These are phyloP conservation scores for Pachycephus smyrnensis DNA, from an alignment of 2,888 invertebrate genomes.

Conservation along the genomic window DNA sequence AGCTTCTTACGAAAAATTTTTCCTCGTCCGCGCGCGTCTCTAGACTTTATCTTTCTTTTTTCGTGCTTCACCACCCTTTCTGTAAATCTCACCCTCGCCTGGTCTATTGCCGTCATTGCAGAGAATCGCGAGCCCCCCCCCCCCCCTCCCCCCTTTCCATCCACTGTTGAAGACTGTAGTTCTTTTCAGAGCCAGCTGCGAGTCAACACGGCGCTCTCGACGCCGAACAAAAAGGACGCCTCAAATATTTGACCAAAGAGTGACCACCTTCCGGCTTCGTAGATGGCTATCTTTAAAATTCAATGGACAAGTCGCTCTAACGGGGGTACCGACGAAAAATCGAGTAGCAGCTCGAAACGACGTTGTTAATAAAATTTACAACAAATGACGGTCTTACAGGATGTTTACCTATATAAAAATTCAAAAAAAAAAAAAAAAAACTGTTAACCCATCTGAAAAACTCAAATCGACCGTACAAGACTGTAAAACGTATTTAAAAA, in stretches of 20 bases:
- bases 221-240: constrained; percentile 29
- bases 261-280: constrained; percentile 26
- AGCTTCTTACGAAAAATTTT: background rate
- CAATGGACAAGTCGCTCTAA: constrained; percentile 24
- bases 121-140: background rate
- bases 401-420: background rate
- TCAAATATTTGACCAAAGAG: constrained; percentile 49
- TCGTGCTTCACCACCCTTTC: background rate
- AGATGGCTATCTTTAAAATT: constrained; percentile 53
- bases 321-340: background rate
- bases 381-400: background rate
- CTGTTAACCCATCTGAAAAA: no score
- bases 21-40: background rate
- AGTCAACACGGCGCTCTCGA: constrained; percentile 39
- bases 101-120: background rate
- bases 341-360: background rate
- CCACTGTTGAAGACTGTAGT: background rate
- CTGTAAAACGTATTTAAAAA: no score
- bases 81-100: background rate
- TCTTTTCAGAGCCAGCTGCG: background rate
- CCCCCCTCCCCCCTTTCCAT: background rate
- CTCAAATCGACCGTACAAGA: no score
- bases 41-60: background rate
- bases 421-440: background rate
- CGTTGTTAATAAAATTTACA: background rate